Base-by-base conservation (phyloP, 1,140 invertebrate genomes). In the Drosophila obscura region DNA sequence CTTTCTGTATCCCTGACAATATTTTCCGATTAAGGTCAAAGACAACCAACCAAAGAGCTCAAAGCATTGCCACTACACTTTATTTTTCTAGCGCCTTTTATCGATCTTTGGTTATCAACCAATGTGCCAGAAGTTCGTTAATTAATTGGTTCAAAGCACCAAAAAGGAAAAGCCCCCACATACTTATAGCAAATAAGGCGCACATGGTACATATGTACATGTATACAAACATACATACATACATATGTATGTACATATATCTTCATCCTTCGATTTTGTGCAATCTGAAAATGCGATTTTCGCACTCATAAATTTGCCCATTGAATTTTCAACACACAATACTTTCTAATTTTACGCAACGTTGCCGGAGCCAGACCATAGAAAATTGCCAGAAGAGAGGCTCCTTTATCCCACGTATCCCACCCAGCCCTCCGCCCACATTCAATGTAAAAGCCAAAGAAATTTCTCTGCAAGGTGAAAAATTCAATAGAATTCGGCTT, bases 301-400 rank as follows among this genome's bases (percentile, higher is more conserved):
- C 58, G 46, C 65, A 62, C 73, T 72, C 69, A 84, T 84, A 85
- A 75, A 85, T 73, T 65, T 75, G 13, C 46, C 51, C 65, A 78
- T 85, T 80, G 65, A 85, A 67, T 46, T 68, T 63, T 44, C 11
- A 49, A 53, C 15, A 63, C 71, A 82, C 82, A 87, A 87, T 87
- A 78, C 65, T 78, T 81, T 85, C 69, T 81, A 85, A 81, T 78
- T 84, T 87, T 63, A 75, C 82, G 78, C 76, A 82, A 79, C 63
- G 60, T 66, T 80, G 56, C 65, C 63, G 45, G 45, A 41, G 46
- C 31, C 50, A 56, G 39, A 24, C 75, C 39, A 65, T 71, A 58
- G 56, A 62, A 64, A 64, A 74, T 61, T 31, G 28, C 31, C 31
- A 35, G 31, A 3, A 11, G 31, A 39, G 35, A 39, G 35, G 11